Base-by-base conservation (phyloP, 2,113 vertebrate species). In the Connochaetes taurinus region DNA sequence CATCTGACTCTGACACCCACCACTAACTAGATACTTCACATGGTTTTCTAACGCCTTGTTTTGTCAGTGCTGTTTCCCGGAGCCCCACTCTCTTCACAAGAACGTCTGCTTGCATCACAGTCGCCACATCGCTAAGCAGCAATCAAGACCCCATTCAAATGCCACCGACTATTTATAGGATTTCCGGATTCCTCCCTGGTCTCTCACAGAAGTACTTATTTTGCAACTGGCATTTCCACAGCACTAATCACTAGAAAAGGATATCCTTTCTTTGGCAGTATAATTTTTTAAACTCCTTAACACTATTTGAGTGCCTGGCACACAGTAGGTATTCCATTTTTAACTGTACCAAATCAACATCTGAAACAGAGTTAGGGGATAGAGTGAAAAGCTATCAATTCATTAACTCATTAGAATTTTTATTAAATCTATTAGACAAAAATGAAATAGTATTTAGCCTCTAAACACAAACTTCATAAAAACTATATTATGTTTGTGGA, bases 351-450 rank as follows among this genome's bases (percentile, higher is more conserved):
- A 33, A 96, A 80, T 71, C 25, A 89, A 76, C 31, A 93, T 40
- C 45, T 85, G 50, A 90, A 85, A 93, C 16, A 89, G 9, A 53
- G 23, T 91, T 71, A 57, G 95, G 29, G 13, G 91, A 87, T 0
- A 76, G 19, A 94, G 40, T n/a, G 45, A 11, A 81, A 45, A 92
- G 23, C 40, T 82, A 57, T 11, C 21, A 60, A 29, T 82, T 93
- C 43, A 95, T 47, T 81, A 92, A 84, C 6, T 31, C 45, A 78
- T 53, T 89, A 62, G 88, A 96, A 64, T 64, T 81, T 95, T 36
- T 55, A 83, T 23, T 94, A 84, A 87, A 94, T 74, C n/a, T 91
- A 31, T 58, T 58, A 21, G 29, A 94, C 87, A 87, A 96, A 96
- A 92, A 90, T 62, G 6, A 96, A 94, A 97, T 53, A 23, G 16